Base-by-base conservation (phyloP, 2,888 invertebrate species). In the Bembecia ichneumoniformis region DNA sequence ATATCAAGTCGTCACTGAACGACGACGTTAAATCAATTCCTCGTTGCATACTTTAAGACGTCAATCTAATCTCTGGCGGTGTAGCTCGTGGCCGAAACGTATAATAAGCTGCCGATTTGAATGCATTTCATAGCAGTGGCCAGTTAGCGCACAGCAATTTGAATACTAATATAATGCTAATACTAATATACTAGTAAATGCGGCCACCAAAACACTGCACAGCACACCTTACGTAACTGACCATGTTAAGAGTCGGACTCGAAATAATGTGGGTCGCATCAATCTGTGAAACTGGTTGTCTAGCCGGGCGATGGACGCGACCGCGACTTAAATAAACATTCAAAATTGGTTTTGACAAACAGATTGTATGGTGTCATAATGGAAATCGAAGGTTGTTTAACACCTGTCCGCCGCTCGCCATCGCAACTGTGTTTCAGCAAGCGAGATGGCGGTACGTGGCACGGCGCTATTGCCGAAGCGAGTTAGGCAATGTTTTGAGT, bases 401-500 rank as follows among this genome's bases (percentile, higher is more conserved):
- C 15, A n/a, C 68, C 64, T 72, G 72, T 65, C 66, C 63, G 61
- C 7, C n/a, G 28, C 28, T 9, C 64, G 58, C 59, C 63, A 63
- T 71, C 70, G 72, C 68, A 69, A 63, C 63, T 60, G 49, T 57
- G 62, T 71, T 71, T 68, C 69, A 64, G 67, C 63, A 68, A 68
- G 63, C 64, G 61, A 64, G 59, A 16, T n/a, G 34, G 16, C 20
- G 47, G 67, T 67, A 66, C 64, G 66, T 63, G 68, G 60, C 62
- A 59, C 59, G 59, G 54, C 43, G 51, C 47, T 51, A 52, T 51
- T 49, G 57, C 54, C 56, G 50, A 20, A 34, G 20, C 13, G 28
- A 11, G 65, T 81, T 77, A 62, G 56, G 68, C 68, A 81, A 83
- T 64, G 59, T 76, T 82, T 82, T 74, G 77, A 76, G 59, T 76